Evolutionary conservation across 2,113 vertebrate genomes (phyloP).

Genomic region (Aptenodytes patagonicus): DNA sequence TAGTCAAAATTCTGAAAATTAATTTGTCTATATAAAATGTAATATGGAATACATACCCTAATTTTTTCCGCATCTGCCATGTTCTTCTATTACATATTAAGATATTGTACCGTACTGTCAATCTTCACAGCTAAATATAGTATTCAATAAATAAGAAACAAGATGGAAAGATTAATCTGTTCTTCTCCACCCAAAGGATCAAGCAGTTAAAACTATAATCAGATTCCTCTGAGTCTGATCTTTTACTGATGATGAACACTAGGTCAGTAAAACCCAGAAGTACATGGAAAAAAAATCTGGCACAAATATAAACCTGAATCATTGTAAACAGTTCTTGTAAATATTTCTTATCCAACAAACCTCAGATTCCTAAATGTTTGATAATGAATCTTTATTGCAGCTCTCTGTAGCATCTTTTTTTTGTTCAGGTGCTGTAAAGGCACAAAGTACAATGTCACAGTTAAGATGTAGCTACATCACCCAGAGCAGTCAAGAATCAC

Average conservation of each 20-base stretch:
- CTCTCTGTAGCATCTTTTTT: background rate
- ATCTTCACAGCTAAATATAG: background rate
- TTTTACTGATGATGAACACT: background rate
- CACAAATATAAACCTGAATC: background rate
- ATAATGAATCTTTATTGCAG: background rate
- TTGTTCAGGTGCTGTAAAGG: background rate
- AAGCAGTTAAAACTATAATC: background rate
- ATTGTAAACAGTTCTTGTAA: background rate
- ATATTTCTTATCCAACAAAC: background rate
- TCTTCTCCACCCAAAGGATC: background rate
- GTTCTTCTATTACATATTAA: background rate
- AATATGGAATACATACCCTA: background rate
- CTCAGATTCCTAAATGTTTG: background rate
- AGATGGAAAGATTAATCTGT: background rate
- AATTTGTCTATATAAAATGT: background rate
- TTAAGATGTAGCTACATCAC: background rate
- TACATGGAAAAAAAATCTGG: background rate
- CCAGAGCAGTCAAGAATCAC: background rate
- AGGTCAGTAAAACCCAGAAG: background rate
- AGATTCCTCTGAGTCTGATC: background rate
- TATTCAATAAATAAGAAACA: background rate
- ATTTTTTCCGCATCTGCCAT: background rate
- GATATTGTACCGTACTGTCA: background rate
- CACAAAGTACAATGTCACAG: background rate
- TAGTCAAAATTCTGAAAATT: background rate